Percentiles rank a stretch among this genome's conserved stretches.
These are phyloP conservation scores for Microcebus tavaratra DNA, from an alignment of 2,113 vertebrate genomes.

Conservation along the genomic window DNA sequence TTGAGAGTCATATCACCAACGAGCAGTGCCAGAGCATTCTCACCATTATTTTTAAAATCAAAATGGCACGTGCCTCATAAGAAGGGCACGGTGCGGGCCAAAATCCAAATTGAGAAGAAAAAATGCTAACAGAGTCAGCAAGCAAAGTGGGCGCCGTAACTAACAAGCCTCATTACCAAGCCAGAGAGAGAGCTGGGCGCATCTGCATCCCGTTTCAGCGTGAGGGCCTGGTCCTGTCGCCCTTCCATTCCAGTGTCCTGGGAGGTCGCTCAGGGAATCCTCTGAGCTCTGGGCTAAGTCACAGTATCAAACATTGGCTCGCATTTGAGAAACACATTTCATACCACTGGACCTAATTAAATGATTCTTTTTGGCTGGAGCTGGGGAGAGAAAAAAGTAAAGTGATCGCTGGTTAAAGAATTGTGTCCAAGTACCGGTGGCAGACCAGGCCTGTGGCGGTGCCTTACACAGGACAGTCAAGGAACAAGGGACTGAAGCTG, in stretches of 20 bases:
- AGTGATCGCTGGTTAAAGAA: not conserved
- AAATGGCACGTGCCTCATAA: constrained; percentile 41
- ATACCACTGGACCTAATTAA: not conserved
- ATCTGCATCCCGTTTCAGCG: rapidly evolving
- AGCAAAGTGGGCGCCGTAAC: constrained; percentile 8
- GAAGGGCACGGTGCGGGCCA: constrained; percentile 48
- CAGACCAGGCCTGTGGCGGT: not conserved
- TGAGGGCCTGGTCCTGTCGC: not conserved
- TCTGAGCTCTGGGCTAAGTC: not conserved
- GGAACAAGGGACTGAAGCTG: not conserved
- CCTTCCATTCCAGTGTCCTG: not conserved
- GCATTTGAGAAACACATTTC: not conserved
- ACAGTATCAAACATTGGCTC: not conserved
- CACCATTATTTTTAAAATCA: constrained; percentile 78
- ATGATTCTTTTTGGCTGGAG: not conserved
- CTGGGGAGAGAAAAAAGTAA: not conserved
- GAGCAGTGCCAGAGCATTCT: constrained; percentile 56
- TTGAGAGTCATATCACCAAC: constrained; percentile 68
- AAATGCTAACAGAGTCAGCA: not conserved
- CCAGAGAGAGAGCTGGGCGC: not conserved
- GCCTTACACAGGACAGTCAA: not conserved
- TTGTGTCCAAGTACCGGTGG: not conserved
- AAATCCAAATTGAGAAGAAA: constrained; percentile 57
- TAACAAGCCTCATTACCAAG: not conserved
- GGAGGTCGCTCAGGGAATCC: not conserved